A percentile compares a stretch with the other conserved stretches of the same genome.
Conservation (phyloP, 2,113 vertebrate species). For the Noctilio leporinus region DNA sequence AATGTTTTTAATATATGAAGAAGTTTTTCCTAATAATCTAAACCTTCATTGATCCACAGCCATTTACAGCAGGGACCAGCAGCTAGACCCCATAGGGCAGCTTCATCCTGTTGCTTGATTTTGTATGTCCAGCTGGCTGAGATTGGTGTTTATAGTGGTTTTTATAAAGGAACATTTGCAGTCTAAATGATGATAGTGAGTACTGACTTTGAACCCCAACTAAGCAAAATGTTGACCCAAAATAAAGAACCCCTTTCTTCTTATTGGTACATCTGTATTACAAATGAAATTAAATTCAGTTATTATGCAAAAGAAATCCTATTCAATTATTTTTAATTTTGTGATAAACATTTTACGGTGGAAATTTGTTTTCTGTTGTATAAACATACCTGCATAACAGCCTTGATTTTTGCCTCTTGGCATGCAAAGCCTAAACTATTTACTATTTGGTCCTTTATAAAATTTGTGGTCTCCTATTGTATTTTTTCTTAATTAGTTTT, state of each 20-base stretch:
- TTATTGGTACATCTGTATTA: not conserved
- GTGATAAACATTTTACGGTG: not conserved
- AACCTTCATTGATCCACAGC: not conserved
- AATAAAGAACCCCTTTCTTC: not conserved
- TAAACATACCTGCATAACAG: not conserved
- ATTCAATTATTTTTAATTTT: not conserved
- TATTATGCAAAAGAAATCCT: not conserved
- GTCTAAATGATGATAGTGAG: not conserved
- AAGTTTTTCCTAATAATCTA: not conserved
- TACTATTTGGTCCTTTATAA: not conserved
- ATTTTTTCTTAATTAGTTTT: not conserved
- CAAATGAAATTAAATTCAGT: not conserved
- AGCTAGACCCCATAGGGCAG: not conserved
- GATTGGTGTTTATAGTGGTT: not conserved
- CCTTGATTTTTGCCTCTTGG: not conserved
- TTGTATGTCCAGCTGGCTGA: not conserved
- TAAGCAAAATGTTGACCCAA: not conserved
- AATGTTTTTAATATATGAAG: not conserved
- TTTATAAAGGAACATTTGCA: not conserved
- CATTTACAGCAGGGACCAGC: not conserved
- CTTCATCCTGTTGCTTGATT: not conserved
- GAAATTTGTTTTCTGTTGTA: not conserved
- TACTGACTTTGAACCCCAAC: not conserved
- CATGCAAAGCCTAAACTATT: not conserved
- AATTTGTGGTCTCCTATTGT: not conserved